Evolutionary conservation across 2,797 vertebrate genomes (phyloP), one percentile per base, ranked within the genome.

Genomic region (Varecia variegata): DNA sequence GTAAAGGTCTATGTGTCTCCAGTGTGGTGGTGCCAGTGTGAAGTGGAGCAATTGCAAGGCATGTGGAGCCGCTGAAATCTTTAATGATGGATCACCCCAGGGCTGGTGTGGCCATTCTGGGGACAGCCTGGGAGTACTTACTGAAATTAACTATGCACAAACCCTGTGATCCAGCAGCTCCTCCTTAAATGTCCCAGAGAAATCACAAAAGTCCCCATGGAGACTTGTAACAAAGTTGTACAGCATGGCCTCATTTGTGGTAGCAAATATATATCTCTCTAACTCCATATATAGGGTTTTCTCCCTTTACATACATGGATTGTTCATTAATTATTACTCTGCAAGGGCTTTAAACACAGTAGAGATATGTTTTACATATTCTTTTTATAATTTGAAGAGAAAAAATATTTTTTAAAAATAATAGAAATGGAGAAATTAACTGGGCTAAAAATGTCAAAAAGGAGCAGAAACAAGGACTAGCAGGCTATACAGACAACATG

Each of bases 381-480:
- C 27, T 74, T 92, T 82, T 90, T 87, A 73, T 40, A 95, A 47
- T 87, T 60, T 60, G 43, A 73, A 95, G 43, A 40, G 35, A 74
- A 77, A 74, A 73, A 32, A 18, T 56, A 54, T 70, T 93, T 71
- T 58, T 60, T 62, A 50, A 73, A 76, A 82, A 83, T 82, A 74
- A 67, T 85, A 92, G 54, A 56, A 89, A 60, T 35, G 8, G 25
- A 95, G 47, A 3, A 43, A 70, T 80, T 54, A 94, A 54, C 32
- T 73, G 35, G 80, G 32, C 13, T 88, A 38, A 88, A 86, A 54
- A 80, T 43, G 38, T 74, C 20, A 76, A 85, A 77, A 92, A 68
- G 43, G 25, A 25, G 54, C 17, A 89, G 84, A 89, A 91, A 50
- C 12, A 62, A 68, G 32, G 23, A 93, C 21, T 67, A 70, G 77